phyloP scores from a whole-genome alignment of 2,888 invertebrate species.

The Drosophila melanocephala region DNA sequence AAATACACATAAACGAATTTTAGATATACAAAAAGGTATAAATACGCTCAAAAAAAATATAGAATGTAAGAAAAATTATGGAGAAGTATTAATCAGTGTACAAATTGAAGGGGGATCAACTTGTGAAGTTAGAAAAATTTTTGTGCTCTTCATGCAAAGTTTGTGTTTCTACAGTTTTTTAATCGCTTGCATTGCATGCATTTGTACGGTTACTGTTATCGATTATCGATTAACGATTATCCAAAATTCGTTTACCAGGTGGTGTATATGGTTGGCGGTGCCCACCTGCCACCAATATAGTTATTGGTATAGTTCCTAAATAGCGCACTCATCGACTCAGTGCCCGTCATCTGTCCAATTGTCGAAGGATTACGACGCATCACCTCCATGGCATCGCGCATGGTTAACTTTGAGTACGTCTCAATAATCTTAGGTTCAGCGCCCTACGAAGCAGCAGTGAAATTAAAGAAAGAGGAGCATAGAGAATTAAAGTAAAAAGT shows the following conservation, averaged over 20 bases:
- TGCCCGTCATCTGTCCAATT: slow-evolving; percentile 94
- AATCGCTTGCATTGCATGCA: slow-evolving; percentile 54
- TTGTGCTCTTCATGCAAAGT: slow-evolving; percentile 49
- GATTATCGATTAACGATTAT: slow-evolving; percentile 48
- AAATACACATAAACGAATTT: slow-evolving; percentile 84
- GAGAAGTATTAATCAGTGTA: slow-evolving; percentile 36
- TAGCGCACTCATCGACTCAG: slow-evolving; percentile 96
- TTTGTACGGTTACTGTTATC: slow-evolving; percentile 31
- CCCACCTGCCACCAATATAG: slow-evolving; percentile 94
- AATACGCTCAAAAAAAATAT: slow-evolving; percentile 7
- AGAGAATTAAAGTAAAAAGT: neutral
- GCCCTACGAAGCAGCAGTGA: slow-evolving; percentile 86
- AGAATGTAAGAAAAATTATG: slow-evolving; percentile 20
- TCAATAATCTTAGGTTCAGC: slow-evolving; percentile 97
- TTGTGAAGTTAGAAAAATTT: slow-evolving; percentile 16
- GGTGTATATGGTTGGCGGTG: slow-evolving; percentile 86
- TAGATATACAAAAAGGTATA: slow-evolving; percentile 61
- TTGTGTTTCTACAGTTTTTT: slow-evolving; percentile 34
- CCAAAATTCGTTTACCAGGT: slow-evolving; percentile 87
- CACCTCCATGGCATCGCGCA: slow-evolving; percentile 97
- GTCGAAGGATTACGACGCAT: slow-evolving; percentile 95
- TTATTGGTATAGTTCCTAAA: slow-evolving; percentile 95
- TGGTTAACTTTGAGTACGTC: slow-evolving; percentile 96
- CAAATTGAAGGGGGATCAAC: slow-evolving; percentile 29
- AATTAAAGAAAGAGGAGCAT: neutral